Conservation (phyloP, 1,140 invertebrate genomes). For the Brachionus asplanchnoidis region DNA sequence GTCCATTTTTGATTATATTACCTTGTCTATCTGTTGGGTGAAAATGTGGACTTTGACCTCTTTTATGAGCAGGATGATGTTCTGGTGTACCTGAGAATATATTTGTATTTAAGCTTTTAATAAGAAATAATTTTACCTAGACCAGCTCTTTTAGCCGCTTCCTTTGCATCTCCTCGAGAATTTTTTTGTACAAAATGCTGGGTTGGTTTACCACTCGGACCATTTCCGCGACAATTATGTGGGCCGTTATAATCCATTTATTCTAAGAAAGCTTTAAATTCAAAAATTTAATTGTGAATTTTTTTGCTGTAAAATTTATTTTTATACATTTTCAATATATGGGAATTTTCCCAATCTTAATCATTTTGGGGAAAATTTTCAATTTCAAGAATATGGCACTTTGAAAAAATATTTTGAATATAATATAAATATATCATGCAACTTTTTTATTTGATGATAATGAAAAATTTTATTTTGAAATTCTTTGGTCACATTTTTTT, state of each 20-base stretch:
- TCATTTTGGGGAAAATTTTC: not conserved
- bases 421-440: no score
- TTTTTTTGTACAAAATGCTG: slow-evolving; percentile 2
- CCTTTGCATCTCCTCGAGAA: not conserved
- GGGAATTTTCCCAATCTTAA: not conserved
- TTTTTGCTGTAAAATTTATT: not conserved
- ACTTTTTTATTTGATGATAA: no score
- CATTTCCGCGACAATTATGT: not conserved
- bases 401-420: no score
- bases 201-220: slow-evolving; percentile 2
- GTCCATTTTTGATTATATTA: slow-evolving; percentile 13
- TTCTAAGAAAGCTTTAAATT: not conserved
- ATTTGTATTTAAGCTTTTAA: not conserved
- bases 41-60: not conserved
- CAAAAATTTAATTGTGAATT: not conserved
- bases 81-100: not conserved
- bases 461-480: no score
- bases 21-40: slow-evolving; percentile 24
- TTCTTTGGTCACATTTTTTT: no score
- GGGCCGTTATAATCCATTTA: not conserved
- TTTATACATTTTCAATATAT: not conserved
- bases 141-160: not conserved
- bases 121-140: not conserved
- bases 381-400: no score
- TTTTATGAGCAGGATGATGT: slow-evolving; percentile 3